Evolutionary conservation across 2,888 invertebrate genomes (phyloP).

Genomic region (Eulithis prunata): DNA sequence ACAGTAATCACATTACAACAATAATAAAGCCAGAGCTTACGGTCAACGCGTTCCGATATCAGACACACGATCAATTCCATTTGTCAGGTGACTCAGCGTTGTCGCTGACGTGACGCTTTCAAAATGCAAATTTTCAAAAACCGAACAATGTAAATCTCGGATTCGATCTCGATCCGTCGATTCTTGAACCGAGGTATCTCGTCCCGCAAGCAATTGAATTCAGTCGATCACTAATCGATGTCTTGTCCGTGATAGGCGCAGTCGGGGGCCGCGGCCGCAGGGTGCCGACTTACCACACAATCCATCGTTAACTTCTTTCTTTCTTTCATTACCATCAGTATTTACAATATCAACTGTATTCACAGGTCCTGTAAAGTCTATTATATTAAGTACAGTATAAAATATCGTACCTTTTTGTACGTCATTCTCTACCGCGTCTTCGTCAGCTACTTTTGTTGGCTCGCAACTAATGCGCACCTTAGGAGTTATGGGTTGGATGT

Average conservation of each 20-base stretch:
- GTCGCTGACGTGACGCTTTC: constrained; percentile 81
- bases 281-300: constrained; percentile 85
- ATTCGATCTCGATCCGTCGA: constrained; percentile 76
- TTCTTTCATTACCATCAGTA: constrained; percentile 77
- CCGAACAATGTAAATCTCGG: constrained; percentile 80
- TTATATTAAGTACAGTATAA: constrained; percentile 65
- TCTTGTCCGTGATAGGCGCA: constrained; percentile 83
- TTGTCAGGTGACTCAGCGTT: constrained; percentile 83
- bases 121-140: constrained; percentile 83
- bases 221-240: constrained; percentile 85
- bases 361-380: constrained; percentile 63
- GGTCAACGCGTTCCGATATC: constrained; percentile 81
- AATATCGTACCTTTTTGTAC: constrained; percentile 78
- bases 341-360: constrained; percentile 76
- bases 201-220: constrained; percentile 84
- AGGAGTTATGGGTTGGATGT: constrained; percentile 61
- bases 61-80: constrained; percentile 79
- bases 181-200: constrained; percentile 67
- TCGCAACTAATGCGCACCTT: constrained; percentile 63
- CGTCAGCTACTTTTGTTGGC: constrained; percentile 68
- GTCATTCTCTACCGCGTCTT: constrained; percentile 81
- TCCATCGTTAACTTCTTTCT: constrained; percentile 85
- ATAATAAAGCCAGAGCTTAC: constrained; percentile 78
- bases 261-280: constrained; percentile 83
- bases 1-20: constrained; percentile 81